Base-by-base conservation (phyloP, 2,797 vertebrate species). In the Erethizon dorsatum region DNA sequence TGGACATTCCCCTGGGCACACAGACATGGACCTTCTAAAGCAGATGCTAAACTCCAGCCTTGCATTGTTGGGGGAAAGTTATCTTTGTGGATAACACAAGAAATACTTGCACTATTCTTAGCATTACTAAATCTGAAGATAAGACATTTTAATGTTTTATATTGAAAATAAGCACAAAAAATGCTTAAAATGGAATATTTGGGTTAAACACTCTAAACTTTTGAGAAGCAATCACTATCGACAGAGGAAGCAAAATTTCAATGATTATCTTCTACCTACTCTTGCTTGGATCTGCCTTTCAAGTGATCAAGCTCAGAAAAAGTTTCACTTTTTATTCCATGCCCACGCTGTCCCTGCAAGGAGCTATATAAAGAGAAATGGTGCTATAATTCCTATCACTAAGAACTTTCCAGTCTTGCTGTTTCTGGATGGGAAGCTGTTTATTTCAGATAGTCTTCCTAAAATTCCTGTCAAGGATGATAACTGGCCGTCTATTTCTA, bases 131-230 rank as follows among this genome's bases (percentile, higher is more conserved):
- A 80, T 28, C 31, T 69, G 18, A 84, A 78, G 13, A 75, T 50
- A 67, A 90, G 75, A 28, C 17, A 26, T 59, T 37, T 75, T 18
- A 92, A 56, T 45, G 31, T 75, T 93, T 71, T 71, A 50, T 6
- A 71, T 77, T 95, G 56, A 71, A 94, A 94, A 54, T 65, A 75
- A 94, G 47, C 10, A 67, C 59, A 3, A 50, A 45, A 91, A 83
- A 47, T 65, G 33, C 6, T 69, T 84, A 26, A 57, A 12, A 50
- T 56, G 2, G 86, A 86, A 82, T 88, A 65, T 18, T 95, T 41
- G 90, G 20, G 13, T 26, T 90, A 87, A 88, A 63, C 5, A n/a
- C 24, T 4, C 37, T 20, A 37, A 89, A 50, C 14, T 85, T 96
- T 83, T 77, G 57, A 67, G 47, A 94, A 93, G 61, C n/a, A 61